Percentiles rank a stretch among this genome's conserved stretches.
Evolutionary conservation across 2,888 invertebrate species (phyloP).

Genomic region (Aspidiotus destructor): DNA sequence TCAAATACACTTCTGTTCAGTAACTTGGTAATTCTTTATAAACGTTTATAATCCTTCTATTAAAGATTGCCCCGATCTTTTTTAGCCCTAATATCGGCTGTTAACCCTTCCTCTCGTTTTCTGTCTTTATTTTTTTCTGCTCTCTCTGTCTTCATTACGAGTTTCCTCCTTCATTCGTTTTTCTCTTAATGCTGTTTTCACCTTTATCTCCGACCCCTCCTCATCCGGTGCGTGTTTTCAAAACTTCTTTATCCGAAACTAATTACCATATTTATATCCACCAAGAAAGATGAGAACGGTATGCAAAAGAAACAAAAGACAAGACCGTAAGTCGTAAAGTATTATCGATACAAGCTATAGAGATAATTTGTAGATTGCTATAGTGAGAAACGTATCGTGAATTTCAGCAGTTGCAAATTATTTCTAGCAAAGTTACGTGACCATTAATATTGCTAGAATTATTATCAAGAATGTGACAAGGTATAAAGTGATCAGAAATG

Average conservation of each 20-base stretch:
- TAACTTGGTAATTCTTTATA: slow-evolving; percentile 32
- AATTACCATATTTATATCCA: slow-evolving; percentile 26
- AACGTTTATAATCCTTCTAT: slow-evolving; percentile 31
- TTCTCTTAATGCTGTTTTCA: slow-evolving; percentile 9
- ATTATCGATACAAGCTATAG: too few relatives aligned
- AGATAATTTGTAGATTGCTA: too few relatives aligned
- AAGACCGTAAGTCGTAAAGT: too few relatives aligned
- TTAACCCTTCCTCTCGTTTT: slow-evolving; percentile 18
- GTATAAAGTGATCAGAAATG: too few relatives aligned
- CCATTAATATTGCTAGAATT: too few relatives aligned
- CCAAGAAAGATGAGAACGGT: too few relatives aligned
- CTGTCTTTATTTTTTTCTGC: not conserved
- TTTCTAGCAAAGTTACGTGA: too few relatives aligned
- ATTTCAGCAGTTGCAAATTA: too few relatives aligned
- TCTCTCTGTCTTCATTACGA: not conserved
- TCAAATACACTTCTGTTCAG: slow-evolving; percentile 32
- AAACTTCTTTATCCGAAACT: slow-evolving; percentile 16
- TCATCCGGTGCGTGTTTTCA: not conserved
- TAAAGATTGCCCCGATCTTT: slow-evolving; percentile 20
- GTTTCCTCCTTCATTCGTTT: not conserved
- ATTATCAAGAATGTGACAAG: too few relatives aligned
- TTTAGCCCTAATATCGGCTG: slow-evolving; percentile 21
- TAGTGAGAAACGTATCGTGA: too few relatives aligned
- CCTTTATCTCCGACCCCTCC: not conserved
- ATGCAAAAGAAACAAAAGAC: too few relatives aligned